Conservation (phyloP, 2,113 vertebrate genomes). For the Ailuropoda melanoleuca region DNA sequence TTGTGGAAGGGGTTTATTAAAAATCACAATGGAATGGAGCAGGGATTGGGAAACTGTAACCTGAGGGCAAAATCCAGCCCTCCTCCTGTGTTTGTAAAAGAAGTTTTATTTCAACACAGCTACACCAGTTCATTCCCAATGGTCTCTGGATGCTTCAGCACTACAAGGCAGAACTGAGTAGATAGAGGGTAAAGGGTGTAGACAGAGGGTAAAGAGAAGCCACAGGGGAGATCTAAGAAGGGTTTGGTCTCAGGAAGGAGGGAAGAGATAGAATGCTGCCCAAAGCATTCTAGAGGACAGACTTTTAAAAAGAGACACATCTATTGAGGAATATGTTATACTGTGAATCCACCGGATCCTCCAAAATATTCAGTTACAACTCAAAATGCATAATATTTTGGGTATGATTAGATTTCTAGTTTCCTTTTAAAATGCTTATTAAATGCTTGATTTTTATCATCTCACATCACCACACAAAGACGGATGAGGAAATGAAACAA, state of each 20-base stretch:
- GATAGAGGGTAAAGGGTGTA: not conserved
- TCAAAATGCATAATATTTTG: not conserved
- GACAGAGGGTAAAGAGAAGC: not conserved
- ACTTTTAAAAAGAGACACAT: not conserved
- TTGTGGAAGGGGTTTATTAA: not conserved
- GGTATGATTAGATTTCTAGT: not conserved
- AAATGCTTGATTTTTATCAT: not conserved
- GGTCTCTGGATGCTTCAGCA: not conserved
- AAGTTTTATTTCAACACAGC: not conserved
- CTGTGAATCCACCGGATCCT: not conserved
- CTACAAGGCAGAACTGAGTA: not conserved
- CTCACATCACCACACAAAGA: too few relatives aligned
- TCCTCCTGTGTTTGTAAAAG: not conserved
- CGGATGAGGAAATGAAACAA: too few relatives aligned
- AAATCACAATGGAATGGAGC: not conserved
- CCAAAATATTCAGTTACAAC: not conserved
- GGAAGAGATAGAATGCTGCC: not conserved
- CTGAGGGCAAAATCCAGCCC: not conserved
- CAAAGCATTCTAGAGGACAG: not conserved
- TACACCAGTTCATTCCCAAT: not conserved
- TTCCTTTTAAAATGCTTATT: not conserved
- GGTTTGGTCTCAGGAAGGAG: not conserved
- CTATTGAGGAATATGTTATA: not conserved
- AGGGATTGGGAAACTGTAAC: not conserved
- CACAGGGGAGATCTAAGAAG: not conserved